Base-by-base conservation (phyloP, 2,888 invertebrate genomes). In the Amblyteles armatorius region DNA sequence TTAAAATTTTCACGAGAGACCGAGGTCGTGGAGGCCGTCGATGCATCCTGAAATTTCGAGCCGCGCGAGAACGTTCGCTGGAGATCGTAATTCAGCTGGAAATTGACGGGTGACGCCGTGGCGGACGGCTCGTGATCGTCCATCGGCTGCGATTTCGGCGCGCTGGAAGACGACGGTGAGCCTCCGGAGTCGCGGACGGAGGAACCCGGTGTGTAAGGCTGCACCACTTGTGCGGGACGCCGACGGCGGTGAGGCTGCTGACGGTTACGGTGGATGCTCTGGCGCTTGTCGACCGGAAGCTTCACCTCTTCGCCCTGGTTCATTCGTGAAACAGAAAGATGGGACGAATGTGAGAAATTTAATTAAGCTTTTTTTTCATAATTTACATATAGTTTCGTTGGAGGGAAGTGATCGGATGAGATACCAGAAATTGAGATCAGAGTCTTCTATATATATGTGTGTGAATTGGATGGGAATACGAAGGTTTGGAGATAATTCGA, bases 301-400 rank as follows among this genome's bases (percentile, higher is more conserved):
- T 73, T 79, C 48, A 84, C 82, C 79, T 84, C 84, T 1, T 83
- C 77, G 63, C 83, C 83, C 85, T 85, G 13, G 19, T 33, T 65
- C 40, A 5, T 19, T 67, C n/a, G 19, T 19, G 7, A 67, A 67
- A 40, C 67, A 36, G 22, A 67, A 67, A 36, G 11, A 22, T 9
- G 2, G 3, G 7, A 22, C 19, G 55, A 55, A 22, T 3, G 16
- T 48, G 44, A 48, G 4, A 48, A 48, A 48, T 4, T 16, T 9
- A 36, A 1, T 36, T 36, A 1, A 40, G 7, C 11, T 40, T 40
- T 40, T 9, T 36, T 40, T 40, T n/a, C n/a, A 33, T 1, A 40
- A 40, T 40, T 9, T 40, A 40, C 2, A 2, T 9, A 2, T 40
- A 40, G 9, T 40, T 40, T 40, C 11, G 11, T 11, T 40, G 0